A percentile compares a stretch with the other conserved stretches of the same genome.
phyloP scores from a whole-genome alignment of 2,888 invertebrate species.

The Macropis europaea region DNA sequence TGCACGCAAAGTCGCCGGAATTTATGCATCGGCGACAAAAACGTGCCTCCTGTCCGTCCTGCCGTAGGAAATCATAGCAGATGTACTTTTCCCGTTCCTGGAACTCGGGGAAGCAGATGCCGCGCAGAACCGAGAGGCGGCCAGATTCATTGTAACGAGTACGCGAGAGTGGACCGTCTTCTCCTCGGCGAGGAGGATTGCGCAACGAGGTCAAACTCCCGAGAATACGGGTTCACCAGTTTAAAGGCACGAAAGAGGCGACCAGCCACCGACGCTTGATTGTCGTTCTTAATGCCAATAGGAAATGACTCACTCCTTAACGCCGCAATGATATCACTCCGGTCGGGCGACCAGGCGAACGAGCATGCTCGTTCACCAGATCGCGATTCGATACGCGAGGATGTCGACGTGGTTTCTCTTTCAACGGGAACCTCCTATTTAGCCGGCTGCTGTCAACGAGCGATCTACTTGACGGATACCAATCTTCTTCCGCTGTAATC shows the following conservation, averaged over 20 bases:
- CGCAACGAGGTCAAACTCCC: constrained; percentile 62
- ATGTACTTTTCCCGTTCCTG: constrained; percentile 23
- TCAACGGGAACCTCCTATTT: background rate
- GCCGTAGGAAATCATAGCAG: constrained; percentile 21
- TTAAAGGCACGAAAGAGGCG: constrained; percentile 33
- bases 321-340: constrained; percentile 65
- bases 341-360: constrained; percentile 27
- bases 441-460: too few species aligned
- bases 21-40: constrained; percentile 58
- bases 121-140: background rate
- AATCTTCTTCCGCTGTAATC: too few species aligned
- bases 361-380: constrained; percentile 30
- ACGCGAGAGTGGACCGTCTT: background rate
- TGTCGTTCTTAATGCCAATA: constrained; percentile 67
- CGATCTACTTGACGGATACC: too few species aligned
- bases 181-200: constrained; percentile 49
- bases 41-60: constrained; percentile 13
- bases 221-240: constrained; percentile 31
- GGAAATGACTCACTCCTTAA: constrained; percentile 69
- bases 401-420: constrained; percentile 19
- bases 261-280: constrained; percentile 43
- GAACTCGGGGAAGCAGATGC: constrained; percentile 25
- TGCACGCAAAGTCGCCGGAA: constrained; percentile 61
- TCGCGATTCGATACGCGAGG: constrained; percentile 57
- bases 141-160: constrained; percentile 45